These are phyloP conservation scores for Tiliacea aurago DNA, from an alignment of 2,888 invertebrate genomes.

Conservation along the genomic window DNA sequence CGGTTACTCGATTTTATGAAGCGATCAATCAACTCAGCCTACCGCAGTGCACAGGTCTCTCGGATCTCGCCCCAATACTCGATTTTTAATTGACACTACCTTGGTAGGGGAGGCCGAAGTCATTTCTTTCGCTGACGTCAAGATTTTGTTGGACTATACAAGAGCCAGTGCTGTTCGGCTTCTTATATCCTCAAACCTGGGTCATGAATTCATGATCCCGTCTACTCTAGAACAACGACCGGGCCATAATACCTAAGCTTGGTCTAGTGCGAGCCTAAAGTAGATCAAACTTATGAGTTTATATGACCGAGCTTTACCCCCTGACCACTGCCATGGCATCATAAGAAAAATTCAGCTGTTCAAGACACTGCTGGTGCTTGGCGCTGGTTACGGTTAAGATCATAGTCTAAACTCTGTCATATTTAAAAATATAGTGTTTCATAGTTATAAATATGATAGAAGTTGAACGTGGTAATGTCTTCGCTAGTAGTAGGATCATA, in stretches of 20 bases:
- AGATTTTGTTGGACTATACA: neutral
- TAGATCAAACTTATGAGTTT: neutral
- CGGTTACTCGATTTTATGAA: conserved; percentile 53
- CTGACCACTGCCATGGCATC: neutral
- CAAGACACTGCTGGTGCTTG: too few relatives aligned
- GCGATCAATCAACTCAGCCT: conserved; percentile 49
- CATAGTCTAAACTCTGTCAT: too few relatives aligned
- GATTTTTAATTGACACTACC: conserved; percentile 16
- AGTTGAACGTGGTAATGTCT: neutral
- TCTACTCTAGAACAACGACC: neutral
- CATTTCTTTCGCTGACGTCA: conserved; percentile 13
- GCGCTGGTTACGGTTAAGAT: neutral
- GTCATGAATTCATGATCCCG: conserved; percentile 8
- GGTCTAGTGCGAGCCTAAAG: neutral
- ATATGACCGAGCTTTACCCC: neutral
- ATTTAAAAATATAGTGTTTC: conserved; percentile 1
- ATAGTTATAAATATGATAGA: neutral
- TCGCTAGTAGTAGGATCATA: neutral
- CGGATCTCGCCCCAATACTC: conserved; percentile 29
- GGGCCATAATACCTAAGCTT: neutral
- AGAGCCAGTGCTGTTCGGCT: neutral
- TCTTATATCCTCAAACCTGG: neutral
- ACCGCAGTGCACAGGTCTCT: conserved; percentile 36
- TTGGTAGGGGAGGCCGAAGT: conserved; percentile 12
- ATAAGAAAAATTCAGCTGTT: conserved; percentile 28